phyloP scores from a whole-genome alignment of 2,113 vertebrate genomes.

The Oncorhynchus mykiss region DNA sequence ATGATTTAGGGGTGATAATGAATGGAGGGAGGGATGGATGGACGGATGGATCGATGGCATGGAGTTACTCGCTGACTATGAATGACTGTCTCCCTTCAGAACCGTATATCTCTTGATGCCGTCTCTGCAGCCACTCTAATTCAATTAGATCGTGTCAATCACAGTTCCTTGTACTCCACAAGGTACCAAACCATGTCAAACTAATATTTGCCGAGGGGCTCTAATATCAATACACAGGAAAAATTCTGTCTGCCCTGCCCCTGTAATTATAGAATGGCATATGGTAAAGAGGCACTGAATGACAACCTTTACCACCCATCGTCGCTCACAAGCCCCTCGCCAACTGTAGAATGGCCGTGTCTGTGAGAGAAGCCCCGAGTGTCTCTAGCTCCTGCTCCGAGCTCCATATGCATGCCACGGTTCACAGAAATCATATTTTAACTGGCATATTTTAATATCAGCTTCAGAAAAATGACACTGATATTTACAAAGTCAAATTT shows the following conservation, averaged over 20 bases:
- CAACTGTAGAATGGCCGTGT: slow-evolving; percentile 39
- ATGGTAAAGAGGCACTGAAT: slow-evolving; percentile 52
- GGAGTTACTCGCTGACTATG: slow-evolving; percentile 32
- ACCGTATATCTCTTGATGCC: slow-evolving; percentile 43
- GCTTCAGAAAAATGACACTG: slow-evolving; percentile 72
- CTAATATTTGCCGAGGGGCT: slow-evolving; percentile 69
- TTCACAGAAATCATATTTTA: slow-evolving; percentile 63
- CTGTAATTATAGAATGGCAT: slow-evolving; percentile 13
- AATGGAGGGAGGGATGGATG: slow-evolving; percentile 29
- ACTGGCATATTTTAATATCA: slow-evolving; percentile 75
- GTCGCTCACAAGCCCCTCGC: slow-evolving; percentile 36
- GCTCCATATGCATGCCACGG: slow-evolving; percentile 29
- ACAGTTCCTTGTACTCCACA: slow-evolving; percentile 30
- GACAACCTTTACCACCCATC: slow-evolving; percentile 67
- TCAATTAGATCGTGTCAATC: slow-evolving; percentile 67
- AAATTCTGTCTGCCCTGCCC: slow-evolving; percentile 42
- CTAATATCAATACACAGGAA: slow-evolving; percentile 64
- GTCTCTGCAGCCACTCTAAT: slow-evolving; percentile 60
- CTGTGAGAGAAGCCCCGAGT: slow-evolving; percentile 32
- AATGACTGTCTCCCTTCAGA: slow-evolving; percentile 32
- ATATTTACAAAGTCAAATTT: slow-evolving; percentile 72
- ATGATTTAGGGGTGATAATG: slow-evolving; percentile 50
- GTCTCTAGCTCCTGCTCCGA: background rate
- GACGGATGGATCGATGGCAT: slow-evolving; percentile 35
- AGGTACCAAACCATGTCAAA: slow-evolving; percentile 58